Base-by-base conservation (phyloP, 2,113 vertebrate species). In the Esox niger region DNA sequence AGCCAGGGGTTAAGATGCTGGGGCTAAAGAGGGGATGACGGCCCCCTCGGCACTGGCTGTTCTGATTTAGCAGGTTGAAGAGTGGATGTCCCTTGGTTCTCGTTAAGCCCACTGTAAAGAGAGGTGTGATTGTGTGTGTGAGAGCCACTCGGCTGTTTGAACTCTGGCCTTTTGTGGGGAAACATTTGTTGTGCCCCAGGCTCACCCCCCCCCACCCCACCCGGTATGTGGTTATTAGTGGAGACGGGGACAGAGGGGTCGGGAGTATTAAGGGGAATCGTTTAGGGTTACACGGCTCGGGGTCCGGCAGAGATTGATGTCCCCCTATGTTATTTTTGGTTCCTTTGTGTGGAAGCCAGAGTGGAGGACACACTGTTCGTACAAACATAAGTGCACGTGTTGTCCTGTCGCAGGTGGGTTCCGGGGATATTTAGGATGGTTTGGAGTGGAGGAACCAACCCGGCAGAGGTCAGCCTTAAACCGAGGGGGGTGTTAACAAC, bases 151-250 rank as follows among this genome's bases (percentile, higher is more conserved):
- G 0, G 78, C 84, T 78, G 71, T 77, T 77, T 73, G 81, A 88
- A 87, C 84, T 86, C 82, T 90, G 90, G 84, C 89, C 91, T 92
- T n/a, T 91, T 91, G 87, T 89, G 76, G 80, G 32, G 77, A 79
- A 89, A 83, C 88, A 91, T 91, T 91, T 92, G 91, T 91, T 92
- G 87, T 89, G 86, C 84, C 79, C 59, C 83, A 78, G 79, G 75
- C 75, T 85, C 79, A 79, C 57, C 83, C 82, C 77, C 76, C 75
- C 86, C 78, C 79, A 76, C 84, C 75, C n/a, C n/a, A n/a, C n/a
- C 83, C 84, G 90, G 89, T 87, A 91, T 91, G 90, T 76, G 65
- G 64, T 86, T 84, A 88, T 86, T 89, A 86, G 77, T 67, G 77
- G 78, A 81, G 83, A 82, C 63, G 77, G 78, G 73, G 61, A 85